Base-by-base conservation (phyloP, 1,140 invertebrate species). In the Batillaria attramentaria region DNA sequence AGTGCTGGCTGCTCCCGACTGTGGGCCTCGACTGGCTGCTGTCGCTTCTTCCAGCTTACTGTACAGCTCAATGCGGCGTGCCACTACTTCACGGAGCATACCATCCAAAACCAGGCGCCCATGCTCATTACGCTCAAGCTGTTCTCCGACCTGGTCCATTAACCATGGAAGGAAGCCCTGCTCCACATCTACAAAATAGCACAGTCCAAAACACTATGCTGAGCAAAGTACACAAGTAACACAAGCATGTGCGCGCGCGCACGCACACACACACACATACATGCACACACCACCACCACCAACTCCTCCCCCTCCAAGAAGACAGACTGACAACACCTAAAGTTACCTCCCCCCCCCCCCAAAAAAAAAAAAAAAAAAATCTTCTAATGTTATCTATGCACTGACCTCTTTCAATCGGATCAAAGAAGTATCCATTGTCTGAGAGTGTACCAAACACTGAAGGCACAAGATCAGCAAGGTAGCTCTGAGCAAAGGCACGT, bases 161-260 rank as follows among this genome's bases (percentile, higher is more conserved):
- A 97, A 91, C 96, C 96, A 97, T n/a, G 95, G 95, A 92, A 97
- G 94, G 89, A 97, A 95, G 65, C 93, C 94, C 84, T 95, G 95
- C 86, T 96, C 95, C 66, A 92, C 87, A 83, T 92, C 91, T 92
- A 81, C n/a, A 82, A 83, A 66, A 69, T 60, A 70, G 81, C 75
- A 37, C n/a, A n/a, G n/a, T n/a, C n/a, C n/a, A n/a, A n/a, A n/a
- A n/a, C n/a, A n/a, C n/a, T n/a, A n/a, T n/a, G n/a, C n/a, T n/a
- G n/a, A n/a, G n/a, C n/a, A n/a, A n/a, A n/a, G n/a, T n/a, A n/a
- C n/a, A n/a, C n/a, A n/a, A n/a, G n/a, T n/a, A n/a, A n/a, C n/a
- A 79, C 79, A 66, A 77, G 35, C 28, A 77, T 20, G n/a, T n/a
- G n/a, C n/a, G n/a, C 62, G 16, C 62, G 37, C 10, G 1, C 31